These are phyloP conservation scores for Phoebastria nigripes DNA, from an alignment of 2,797 vertebrate species.

Conservation along the genomic window DNA sequence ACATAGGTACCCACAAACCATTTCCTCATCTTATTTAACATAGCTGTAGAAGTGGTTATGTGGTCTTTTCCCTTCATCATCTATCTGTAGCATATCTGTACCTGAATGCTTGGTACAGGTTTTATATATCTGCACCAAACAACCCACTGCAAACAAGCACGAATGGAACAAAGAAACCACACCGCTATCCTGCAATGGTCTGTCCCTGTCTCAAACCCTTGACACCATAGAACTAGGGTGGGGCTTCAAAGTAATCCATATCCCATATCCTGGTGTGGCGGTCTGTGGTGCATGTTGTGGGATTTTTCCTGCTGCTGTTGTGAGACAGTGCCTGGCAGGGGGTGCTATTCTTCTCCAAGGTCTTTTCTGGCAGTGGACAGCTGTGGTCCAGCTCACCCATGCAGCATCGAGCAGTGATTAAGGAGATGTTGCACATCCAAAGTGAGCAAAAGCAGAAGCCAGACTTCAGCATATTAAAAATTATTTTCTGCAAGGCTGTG, in stretches of 20 bases:
- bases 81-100: not conserved
- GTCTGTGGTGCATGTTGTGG: rapidly evolving
- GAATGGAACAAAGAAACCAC: not conserved
- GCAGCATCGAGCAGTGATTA: not conserved
- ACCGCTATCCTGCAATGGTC: not conserved
- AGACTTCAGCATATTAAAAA: not conserved
- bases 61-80: not conserved
- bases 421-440: not conserved
- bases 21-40: not conserved
- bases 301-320: not conserved
- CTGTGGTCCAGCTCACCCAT: not conserved
- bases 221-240: not conserved
- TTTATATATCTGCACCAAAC: not conserved
- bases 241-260: not conserved
- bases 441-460: constrained; percentile 1
- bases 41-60: not conserved
- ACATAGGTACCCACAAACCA: not conserved
- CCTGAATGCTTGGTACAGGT: not conserved
- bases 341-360: not conserved
- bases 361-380: not conserved
- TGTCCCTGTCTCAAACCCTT: not conserved
- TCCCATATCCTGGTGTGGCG: rapidly evolving
- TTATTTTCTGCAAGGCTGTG: constrained; percentile 14
- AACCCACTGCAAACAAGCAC: not conserved
- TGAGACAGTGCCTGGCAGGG: not conserved